phyloP scores from a whole-genome alignment of 2,113 vertebrate genomes.

The Sciurus niger region DNA sequence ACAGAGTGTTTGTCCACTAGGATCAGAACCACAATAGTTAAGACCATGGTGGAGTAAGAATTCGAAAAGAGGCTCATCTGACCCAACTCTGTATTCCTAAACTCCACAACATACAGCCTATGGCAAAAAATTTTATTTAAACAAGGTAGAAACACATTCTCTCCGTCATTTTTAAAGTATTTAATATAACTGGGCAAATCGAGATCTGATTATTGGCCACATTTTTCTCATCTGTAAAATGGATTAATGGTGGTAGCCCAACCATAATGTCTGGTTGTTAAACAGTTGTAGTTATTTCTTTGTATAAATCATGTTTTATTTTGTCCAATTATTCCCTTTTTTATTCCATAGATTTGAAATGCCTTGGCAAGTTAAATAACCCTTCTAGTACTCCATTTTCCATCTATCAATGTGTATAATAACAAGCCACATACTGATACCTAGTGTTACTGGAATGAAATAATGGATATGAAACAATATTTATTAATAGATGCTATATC shows the following conservation, averaged over 20 bases:
- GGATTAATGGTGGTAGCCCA: not conserved
- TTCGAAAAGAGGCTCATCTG: not conserved
- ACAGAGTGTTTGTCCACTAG: not conserved
- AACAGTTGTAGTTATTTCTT: not conserved
- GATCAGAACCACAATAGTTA: not conserved
- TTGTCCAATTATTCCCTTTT: not conserved
- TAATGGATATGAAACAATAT: not conserved
- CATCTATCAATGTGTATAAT: not conserved
- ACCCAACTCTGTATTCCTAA: not conserved
- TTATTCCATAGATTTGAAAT: constrained; percentile 11
- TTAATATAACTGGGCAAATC: not conserved
- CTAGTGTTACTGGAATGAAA: not conserved
- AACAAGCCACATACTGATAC: not conserved
- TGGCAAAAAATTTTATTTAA: not conserved
- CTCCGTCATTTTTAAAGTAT: not conserved
- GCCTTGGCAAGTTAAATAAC: not conserved
- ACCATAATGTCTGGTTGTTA: not conserved
- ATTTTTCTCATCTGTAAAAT: constrained; percentile 20
- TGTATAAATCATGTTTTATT: not conserved
- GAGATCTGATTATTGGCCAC: not conserved
- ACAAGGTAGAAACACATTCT: not conserved
- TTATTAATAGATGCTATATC: not conserved
- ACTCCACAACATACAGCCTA: not conserved
- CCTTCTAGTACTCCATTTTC: not conserved
- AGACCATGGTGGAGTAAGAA: not conserved